These are phyloP conservation scores for Leuciscus idus DNA, from an alignment of 2,113 vertebrate genomes.

Conservation along the genomic window DNA sequence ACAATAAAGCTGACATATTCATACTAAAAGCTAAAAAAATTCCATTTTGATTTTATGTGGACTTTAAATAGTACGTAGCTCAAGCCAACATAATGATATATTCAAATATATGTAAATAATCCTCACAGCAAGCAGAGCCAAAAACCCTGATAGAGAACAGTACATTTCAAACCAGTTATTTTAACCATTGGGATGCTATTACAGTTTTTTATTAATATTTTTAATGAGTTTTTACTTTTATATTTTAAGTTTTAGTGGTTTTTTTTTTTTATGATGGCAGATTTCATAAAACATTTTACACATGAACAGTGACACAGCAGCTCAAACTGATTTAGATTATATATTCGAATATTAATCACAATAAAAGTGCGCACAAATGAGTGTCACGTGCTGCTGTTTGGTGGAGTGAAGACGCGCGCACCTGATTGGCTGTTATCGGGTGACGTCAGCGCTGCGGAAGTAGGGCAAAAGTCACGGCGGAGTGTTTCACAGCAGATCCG, in stretches of 20 bases:
- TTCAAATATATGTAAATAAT: neutral
- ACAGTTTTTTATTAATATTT: too few relatives aligned
- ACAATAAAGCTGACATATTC: too few relatives aligned
- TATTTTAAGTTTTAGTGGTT: too few relatives aligned
- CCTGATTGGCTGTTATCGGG: conserved; percentile 38
- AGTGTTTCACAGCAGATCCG: neutral
- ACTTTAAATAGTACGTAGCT: too few relatives aligned
- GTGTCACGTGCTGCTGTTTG: conserved; percentile 45
- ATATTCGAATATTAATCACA: neutral
- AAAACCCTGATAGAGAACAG: neutral
- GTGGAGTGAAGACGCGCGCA: neutral
- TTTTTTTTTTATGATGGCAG: neutral
- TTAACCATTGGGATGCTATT: too few relatives aligned
- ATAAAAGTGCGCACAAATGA: neutral
- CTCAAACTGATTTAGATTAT: neutral
- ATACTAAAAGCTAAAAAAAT: too few relatives aligned
- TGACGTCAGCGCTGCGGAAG: conserved; percentile 36
- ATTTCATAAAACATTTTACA: neutral
- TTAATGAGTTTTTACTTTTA: too few relatives aligned
- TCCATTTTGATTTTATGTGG: too few relatives aligned
- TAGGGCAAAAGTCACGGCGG: conserved; percentile 49
- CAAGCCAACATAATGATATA: too few relatives aligned
- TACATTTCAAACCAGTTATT: neutral
- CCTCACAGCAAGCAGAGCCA: neutral
- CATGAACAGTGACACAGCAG: neutral